A percentile compares a stretch with the other conserved stretches of the same genome.
phyloP scores from a whole-genome alignment of 2,113 vertebrate genomes.

The Acrocephalus arundinaceus region DNA sequence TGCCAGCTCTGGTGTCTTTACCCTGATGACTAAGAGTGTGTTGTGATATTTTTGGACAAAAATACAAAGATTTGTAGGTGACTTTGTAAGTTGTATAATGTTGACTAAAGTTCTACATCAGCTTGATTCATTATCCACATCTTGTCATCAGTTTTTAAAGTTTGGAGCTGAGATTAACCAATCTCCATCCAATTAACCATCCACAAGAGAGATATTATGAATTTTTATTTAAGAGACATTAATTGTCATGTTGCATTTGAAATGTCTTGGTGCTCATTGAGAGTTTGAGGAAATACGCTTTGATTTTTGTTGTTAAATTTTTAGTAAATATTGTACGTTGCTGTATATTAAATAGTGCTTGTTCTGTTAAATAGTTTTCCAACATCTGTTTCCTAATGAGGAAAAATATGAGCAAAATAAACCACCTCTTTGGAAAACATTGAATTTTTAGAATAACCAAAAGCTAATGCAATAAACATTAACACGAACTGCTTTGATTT shows the following conservation, averaged over 20 bases:
- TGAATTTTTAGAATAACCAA: constrained; percentile 1
- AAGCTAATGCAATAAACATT: not conserved
- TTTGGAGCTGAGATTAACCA: not conserved
- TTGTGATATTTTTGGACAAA: not conserved
- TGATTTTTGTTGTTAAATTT: not conserved
- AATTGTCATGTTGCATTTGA: not conserved
- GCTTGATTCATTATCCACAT: not conserved
- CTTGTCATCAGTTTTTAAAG: not conserved
- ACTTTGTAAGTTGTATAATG: not conserved
- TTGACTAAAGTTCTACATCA: not conserved
- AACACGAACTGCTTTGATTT: not conserved
- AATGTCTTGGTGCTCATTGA: not conserved
- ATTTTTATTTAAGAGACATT: not conserved
- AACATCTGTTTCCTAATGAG: constrained; percentile 16
- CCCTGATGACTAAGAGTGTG: not conserved
- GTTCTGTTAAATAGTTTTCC: not conserved
- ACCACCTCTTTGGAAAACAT: not conserved
- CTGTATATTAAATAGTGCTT: not conserved
- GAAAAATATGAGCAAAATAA: not conserved
- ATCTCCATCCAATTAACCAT: not conserved
- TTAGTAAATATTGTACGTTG: not conserved
- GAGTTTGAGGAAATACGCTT: not conserved
- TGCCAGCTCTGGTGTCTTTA: not conserved
- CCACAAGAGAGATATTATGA: fast-evolving
- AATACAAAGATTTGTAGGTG: not conserved